Base-by-base conservation (phyloP, 2,888 invertebrate species). In the Ashinkailepas kermadecensis region DNA sequence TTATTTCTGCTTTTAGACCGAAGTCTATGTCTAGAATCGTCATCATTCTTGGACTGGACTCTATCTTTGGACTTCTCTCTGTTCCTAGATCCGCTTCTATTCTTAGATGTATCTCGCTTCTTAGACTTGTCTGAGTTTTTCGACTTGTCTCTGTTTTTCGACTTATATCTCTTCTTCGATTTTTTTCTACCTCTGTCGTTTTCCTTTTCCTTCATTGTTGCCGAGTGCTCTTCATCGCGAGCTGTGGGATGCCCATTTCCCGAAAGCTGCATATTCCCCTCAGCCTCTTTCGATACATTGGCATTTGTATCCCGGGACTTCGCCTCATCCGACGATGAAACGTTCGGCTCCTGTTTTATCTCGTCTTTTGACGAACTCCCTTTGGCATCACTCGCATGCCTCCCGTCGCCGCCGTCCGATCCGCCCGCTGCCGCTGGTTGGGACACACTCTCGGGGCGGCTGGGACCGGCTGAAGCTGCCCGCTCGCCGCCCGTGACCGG, bases 161-260 rank as follows among this genome's bases (percentile, higher is more conserved):
- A 80, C 80, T 81, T 79, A 80, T 74, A 64, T 78, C 81, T 82
- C 81, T 56, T 23, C 79, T 80, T 81, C n/a, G 58, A 65, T 80
- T 62, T 80, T 64, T 67, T 78, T 79, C 70, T 18, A 18, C n/a
- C 79, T 81, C 25, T 79, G n/a, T 80, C 56, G 15, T 54, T 62
- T 80, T 12, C 21, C 58, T 67, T 65, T 18, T 23, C n/a, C 65
- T 74, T 67, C 59, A 21, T 62, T 15, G 58, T 21, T 82, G 78
- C 58, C 65, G 81, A 78, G 21, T 39, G 12, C 64, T 83, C 54
- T 9, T n/a, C 57, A 23, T 58, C 25, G 21, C 11, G 18, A 59
- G 57, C 56, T 65, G n/a, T 80, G 81, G 58, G 18, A 25, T 15
- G 82, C 70, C 54, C 67, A 74, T 78, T 84, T 81, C 2, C 79